These are phyloP conservation scores for Candidula unifasciata DNA, from an alignment of 2,888 invertebrate species.

Conservation along the genomic window DNA sequence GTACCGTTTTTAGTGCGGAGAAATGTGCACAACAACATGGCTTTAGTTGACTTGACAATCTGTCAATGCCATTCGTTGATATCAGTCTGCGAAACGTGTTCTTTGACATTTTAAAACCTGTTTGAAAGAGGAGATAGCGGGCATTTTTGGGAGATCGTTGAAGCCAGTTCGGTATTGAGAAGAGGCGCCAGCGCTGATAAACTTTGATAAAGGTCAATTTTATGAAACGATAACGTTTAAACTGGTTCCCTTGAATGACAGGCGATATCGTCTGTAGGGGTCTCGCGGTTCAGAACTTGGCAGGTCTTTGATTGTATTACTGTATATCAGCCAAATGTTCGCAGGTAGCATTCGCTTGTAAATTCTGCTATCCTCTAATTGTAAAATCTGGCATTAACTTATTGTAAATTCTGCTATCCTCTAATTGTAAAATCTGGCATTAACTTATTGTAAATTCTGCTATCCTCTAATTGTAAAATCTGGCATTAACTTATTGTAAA, in stretches of 20 bases:
- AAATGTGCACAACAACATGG: not conserved
- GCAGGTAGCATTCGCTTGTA: too few species aligned
- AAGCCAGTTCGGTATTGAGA: not conserved
- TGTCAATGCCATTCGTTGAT: slow-evolving; percentile 1
- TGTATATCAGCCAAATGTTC: too few species aligned
- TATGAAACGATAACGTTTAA: slow-evolving; percentile 22
- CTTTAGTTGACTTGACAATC: not conserved
- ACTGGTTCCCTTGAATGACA: not conserved
- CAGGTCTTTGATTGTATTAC: too few species aligned
- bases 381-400: too few species aligned
- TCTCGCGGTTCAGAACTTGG: not conserved
- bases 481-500: too few species aligned
- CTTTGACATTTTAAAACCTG: slow-evolving; percentile 10
- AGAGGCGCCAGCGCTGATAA: slow-evolving; percentile 25
- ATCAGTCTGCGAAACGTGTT: not conserved
- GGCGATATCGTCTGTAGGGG: not conserved
- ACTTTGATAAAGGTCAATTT: slow-evolving; percentile 25
- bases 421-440: too few species aligned
- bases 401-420: too few species aligned
- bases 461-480: too few species aligned
- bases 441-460: too few species aligned
- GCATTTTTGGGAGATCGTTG: not conserved
- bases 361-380: too few species aligned
- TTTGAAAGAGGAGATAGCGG: slow-evolving; percentile 13
- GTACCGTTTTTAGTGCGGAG: too few species aligned